Base-by-base conservation (phyloP, 2,797 vertebrate genomes). In the Todus mexicanus region DNA sequence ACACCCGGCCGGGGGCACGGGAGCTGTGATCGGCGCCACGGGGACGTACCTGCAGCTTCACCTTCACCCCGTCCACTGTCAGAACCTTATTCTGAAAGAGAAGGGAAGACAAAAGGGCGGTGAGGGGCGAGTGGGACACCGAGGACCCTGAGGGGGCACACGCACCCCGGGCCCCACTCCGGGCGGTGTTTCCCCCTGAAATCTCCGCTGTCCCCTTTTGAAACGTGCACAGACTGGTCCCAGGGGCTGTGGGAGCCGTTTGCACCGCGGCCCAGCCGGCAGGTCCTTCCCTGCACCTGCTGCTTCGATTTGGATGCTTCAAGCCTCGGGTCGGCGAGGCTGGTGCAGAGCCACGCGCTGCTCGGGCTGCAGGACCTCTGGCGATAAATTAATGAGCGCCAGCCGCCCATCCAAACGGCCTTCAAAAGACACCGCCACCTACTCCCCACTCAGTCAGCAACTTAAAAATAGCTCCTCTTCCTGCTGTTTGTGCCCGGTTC, bases 71-170 rank as follows among this genome's bases (percentile, higher is more conserved):
- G 20, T 99, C 99, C 93, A 99, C 98, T 2, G 98, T 98, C 97
- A 99, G 93, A 91, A 99, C 98, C 98, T 99, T 99, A 94, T 99
- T 99, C 99, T 99, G 98, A 65, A 98, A 99, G 91, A 95, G 53
- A 56, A n/a, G 31, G 19, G 51, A 54, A 31, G 29, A n/a, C 17
- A 42, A 33, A 61, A 40, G 38, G 53, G 19, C 4, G 1, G 40
- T 66, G 87, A 90, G 77, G 45, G 16, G 4, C 1, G 15, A 82
- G 60, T 4, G 8, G 68, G 59, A 29, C 1, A 2, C 33, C 1
- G 1, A 26, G 35, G 10, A 25, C 4, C 72, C 56, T 5, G 1
- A 14, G 35, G 25, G 56, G 22, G 12, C 38, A 22, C 3, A 6
- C 2, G 4, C 22, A 8, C 33, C 37, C 3, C 3, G 11, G 19